Base-by-base conservation (phyloP, 2,113 vertebrate species). In the Thomomys bottae region DNA sequence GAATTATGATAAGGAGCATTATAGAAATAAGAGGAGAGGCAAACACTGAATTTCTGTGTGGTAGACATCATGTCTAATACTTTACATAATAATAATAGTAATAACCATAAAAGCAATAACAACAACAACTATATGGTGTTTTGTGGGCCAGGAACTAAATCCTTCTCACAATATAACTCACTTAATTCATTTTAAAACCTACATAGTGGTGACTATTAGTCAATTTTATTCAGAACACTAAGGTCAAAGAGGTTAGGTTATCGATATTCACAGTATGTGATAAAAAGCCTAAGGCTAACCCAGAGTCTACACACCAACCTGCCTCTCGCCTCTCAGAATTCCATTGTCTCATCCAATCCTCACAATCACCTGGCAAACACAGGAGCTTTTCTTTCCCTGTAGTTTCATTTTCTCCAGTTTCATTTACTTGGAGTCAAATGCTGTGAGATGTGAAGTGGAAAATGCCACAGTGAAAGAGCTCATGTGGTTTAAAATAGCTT, bases 131-230 rank as follows among this genome's bases (percentile, higher is more conserved):
- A 18, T 0, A 7, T 72, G 49, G 12, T 24, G 23, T 61, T n/a
- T 57, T 42, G 40, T 42, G 17, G 8, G 21, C 14, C 67, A 42
- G 45, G 54, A 9, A 72, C 34, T 20, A 70, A 67, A 42, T 49
- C 28, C 7, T 78, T 73, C n/a, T 84, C 26, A 34, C 32, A 32
- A 20, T 45, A 34, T 68, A 76, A 77, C n/a, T 84, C 57, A 84
- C 36, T 88, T 59, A 81, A 87, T 66, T 73, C 49, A 67, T 73
- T 45, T 72, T 4, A n/a, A 76, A 95, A 57, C 28, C 1, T 72
- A 8, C 40, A 15, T 28, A 73, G 30, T 75, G 30, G 32, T 5
- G 26, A 45, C 34, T 63, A 1, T 73, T 42, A 9, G 30, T n/a
- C 30, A 34, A 54, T 28, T 85, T 73, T 63, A 45, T 54, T 63